phyloP scores from a whole-genome alignment of 2,113 vertebrate species.

The Strix aluco region DNA sequence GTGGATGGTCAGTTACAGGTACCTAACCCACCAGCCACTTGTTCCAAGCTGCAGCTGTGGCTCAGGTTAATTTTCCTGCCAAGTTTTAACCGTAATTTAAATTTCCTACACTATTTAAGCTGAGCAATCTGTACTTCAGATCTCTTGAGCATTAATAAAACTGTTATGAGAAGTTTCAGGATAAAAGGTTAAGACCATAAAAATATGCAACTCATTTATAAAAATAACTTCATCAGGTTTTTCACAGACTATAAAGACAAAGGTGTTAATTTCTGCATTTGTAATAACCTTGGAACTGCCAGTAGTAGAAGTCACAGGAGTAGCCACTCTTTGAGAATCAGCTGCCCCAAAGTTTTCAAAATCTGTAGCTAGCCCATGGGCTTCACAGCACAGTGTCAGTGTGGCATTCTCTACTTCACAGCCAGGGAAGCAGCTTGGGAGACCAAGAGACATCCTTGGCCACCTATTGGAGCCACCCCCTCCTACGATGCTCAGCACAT shows the following conservation, averaged over 20 bases:
- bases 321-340: not conserved
- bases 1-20: not conserved
- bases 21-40: not conserved
- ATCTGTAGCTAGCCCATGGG: not conserved
- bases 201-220: slow-evolving; percentile 47
- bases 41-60: not conserved
- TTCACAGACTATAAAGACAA: not conserved
- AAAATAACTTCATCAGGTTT: slow-evolving; percentile 60
- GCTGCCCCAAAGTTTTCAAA: not conserved
- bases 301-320: not conserved
- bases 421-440: not conserved
- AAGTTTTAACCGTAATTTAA: slow-evolving; percentile 40
- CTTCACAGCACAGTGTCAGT: not conserved
- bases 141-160: slow-evolving; percentile 49
- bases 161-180: slow-evolving; percentile 24
- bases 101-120: slow-evolving; percentile 35
- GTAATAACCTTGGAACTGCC: not conserved
- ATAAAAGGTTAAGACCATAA: slow-evolving; percentile 62
- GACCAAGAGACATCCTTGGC: not conserved
- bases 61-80: slow-evolving; percentile 39
- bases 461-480: not conserved
- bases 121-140: slow-evolving; percentile 25
- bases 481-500: not conserved
- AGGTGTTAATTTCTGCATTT: not conserved
- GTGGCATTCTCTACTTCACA: not conserved